Percentiles rank a stretch among this genome's conserved stretches.
phyloP scores from a whole-genome alignment of 1,140 invertebrate species.

The Geopemphigus sp. region DNA sequence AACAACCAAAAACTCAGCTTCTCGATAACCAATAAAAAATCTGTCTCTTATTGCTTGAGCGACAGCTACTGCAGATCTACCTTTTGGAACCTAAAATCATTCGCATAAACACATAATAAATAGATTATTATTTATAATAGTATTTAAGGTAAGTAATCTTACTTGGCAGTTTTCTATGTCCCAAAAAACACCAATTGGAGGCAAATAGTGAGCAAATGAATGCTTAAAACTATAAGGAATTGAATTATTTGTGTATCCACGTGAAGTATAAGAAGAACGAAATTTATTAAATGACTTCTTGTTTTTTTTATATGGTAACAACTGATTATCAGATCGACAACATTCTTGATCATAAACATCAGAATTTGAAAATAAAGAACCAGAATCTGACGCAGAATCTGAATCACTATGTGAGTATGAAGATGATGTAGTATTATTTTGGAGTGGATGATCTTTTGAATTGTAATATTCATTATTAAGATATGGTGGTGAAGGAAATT shows the following conservation, averaged over 20 bases:
- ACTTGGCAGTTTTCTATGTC: constrained; percentile 82
- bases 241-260: constrained; percentile 44
- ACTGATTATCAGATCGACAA: constrained; percentile 19
- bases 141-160: constrained; percentile 54
- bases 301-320: constrained; percentile 35
- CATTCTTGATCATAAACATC: constrained; percentile 42
- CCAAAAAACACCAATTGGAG: constrained; percentile 87
- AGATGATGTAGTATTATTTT: constrained; percentile 41
- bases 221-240: constrained; percentile 36
- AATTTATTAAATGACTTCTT: constrained; percentile 32
- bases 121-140: background rate
- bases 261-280: constrained; percentile 30
- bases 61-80: constrained; percentile 74
- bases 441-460: background rate
- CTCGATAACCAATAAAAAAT: constrained; percentile 73
- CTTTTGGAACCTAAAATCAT: constrained; percentile 69
- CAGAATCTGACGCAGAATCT: constrained; percentile 46
- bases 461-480: constrained; percentile 5
- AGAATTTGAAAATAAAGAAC: constrained; percentile 41
- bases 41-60: constrained; percentile 74
- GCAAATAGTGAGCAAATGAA: constrained; percentile 54
- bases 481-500: constrained; percentile 47
- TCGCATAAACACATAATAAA: background rate
- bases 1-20: constrained; percentile 79
- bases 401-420: constrained; percentile 42